phyloP scores from a whole-genome alignment of 2,797 vertebrate species.

The Siniperca scherzeri region DNA sequence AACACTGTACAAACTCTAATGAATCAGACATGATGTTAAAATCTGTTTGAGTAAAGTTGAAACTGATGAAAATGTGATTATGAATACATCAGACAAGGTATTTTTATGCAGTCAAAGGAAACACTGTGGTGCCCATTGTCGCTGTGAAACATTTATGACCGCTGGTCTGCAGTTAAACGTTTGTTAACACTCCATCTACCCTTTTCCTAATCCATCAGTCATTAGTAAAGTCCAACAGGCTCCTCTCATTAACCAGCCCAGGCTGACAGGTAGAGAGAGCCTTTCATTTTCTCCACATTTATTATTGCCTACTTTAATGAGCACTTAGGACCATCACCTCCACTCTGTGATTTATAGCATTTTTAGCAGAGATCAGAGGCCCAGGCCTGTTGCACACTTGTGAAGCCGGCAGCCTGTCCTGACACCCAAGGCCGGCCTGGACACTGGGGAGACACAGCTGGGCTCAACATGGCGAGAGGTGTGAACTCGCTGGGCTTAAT shows the following conservation, averaged over 20 bases:
- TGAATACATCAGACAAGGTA: slow-evolving; percentile 14
- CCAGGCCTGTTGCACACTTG: slow-evolving; percentile 53
- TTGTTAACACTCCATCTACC: slow-evolving; percentile 78
- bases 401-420: slow-evolving; percentile 78
- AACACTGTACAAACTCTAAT: background rate
- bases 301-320: slow-evolving; percentile 82
- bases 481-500: slow-evolving; percentile 81
- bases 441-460: slow-evolving; percentile 79
- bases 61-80: slow-evolving; percentile 3
- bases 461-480: slow-evolving; percentile 84
- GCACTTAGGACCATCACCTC: slow-evolving; percentile 80
- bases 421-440: slow-evolving; percentile 64
- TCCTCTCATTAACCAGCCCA: slow-evolving; percentile 73
- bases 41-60: background rate
- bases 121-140: slow-evolving; percentile 51
- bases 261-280: slow-evolving; percentile 69
- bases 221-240: slow-evolving; percentile 68
- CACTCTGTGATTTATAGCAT: slow-evolving; percentile 80
- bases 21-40: slow-evolving; percentile 2
- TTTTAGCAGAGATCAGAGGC: slow-evolving; percentile 80
- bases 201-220: slow-evolving; percentile 68
- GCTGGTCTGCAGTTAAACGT: slow-evolving; percentile 67
- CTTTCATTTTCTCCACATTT: slow-evolving; percentile 80
- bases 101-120: slow-evolving; percentile 33
- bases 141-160: slow-evolving; percentile 59